phyloP scores from a whole-genome alignment of 2,113 vertebrate species.

The Cebidichthys violaceus region DNA sequence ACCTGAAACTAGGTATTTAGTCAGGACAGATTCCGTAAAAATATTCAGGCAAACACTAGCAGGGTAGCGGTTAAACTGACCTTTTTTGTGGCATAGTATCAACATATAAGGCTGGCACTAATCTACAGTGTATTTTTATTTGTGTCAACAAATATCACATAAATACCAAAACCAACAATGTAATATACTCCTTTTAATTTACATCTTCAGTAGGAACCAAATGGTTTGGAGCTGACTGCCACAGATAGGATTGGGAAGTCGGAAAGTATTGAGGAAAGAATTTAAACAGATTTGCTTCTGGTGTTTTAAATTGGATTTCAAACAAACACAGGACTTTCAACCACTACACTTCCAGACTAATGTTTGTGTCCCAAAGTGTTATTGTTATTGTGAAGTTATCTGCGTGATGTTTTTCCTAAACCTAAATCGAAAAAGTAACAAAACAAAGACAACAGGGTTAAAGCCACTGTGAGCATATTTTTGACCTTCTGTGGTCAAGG shows the following conservation, averaged over 20 bases:
- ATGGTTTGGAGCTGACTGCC: not conserved
- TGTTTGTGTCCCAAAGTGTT: not conserved
- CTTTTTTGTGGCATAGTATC: not conserved
- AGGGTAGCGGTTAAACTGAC: not conserved
- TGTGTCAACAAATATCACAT: not conserved
- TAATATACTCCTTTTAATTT: not conserved
- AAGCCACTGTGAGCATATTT: no score
- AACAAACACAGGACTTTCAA: not conserved
- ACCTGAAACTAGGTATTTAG: constrained; percentile 5
- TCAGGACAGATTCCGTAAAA: not conserved
- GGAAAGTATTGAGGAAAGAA: not conserved
- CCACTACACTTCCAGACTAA: no score
- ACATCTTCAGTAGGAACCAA: not conserved
- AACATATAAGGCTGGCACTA: not conserved
- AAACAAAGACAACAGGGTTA: no score
- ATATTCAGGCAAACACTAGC: not conserved
- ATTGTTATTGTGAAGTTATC: no score
- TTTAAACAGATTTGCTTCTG: not conserved
- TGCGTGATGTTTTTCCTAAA: no score
- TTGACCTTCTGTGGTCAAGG: no score
- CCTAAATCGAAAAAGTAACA: no score
- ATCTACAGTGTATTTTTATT: not conserved
- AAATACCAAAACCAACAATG: not conserved
- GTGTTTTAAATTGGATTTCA: not conserved
- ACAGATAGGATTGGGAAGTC: not conserved